Evolutionary conservation across 1,140 invertebrate species (phyloP), one percentile per base, ranked within the genome.

Genomic region (Cyclina sinensis): DNA sequence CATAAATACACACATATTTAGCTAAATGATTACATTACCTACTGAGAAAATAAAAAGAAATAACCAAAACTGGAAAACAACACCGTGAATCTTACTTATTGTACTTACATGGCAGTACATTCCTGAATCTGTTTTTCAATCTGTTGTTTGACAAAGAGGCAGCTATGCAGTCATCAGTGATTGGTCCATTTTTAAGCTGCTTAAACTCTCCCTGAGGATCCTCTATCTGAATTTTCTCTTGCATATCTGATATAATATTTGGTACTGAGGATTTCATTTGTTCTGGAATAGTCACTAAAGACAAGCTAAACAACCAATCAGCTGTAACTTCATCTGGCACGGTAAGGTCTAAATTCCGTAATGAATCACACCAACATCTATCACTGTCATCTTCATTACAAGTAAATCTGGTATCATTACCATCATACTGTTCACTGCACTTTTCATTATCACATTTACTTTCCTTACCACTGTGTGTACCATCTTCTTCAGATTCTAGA

Each of bases 81-180:
- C n/a, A n/a, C n/a, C n/a, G n/a, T n/a, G n/a, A n/a, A n/a, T n/a
- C n/a, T n/a, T n/a, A n/a, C n/a, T n/a, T n/a, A n/a, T n/a, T n/a
- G n/a, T 43, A 43, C 95, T 94, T 91, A 95, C 95, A 95, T 59
- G 95, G 95, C 35, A 95, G 89, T 73, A 95, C 93, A 92, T 95
- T 95, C 82, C 94, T 93, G 90, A 94, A 95, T 92, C 94, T 92
- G 89, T 95, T 95, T 76, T 92, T 94, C 3, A 80, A 27, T 90
- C 94, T 94, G 89, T 95, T 95, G 32, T 93, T 91, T 46, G 91
- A 35, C 37, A 92, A 65, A 62, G 88, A 92, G 18, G 92, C 94
- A 65, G 90, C 86, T 65, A 88, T 80, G 87, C 94, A 94, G 37
- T 93, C 86, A 74, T 95, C 94, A 70, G 92, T 92, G 24, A 89